Conservation (phyloP, 2,113 vertebrate genomes). For the Rhinogobius similis region DNA sequence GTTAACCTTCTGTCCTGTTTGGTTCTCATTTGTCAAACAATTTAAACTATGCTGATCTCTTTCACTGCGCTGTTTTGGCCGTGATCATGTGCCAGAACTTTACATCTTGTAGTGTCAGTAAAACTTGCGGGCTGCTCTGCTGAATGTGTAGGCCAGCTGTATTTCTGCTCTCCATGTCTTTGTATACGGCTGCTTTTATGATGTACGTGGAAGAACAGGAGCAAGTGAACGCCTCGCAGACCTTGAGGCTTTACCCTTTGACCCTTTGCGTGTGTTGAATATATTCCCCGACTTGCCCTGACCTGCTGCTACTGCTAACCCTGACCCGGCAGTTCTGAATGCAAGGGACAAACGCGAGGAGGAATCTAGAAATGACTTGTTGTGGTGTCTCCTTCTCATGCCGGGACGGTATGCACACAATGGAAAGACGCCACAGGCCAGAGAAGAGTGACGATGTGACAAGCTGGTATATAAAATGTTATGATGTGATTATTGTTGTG, state of each 20-base stretch:
- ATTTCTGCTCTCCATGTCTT: slow-evolving; percentile 19
- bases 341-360: slow-evolving; percentile 46
- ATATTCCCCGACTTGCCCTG: slow-evolving; percentile 54
- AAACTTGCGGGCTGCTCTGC: slow-evolving; percentile 16
- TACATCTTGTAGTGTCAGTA: slow-evolving; percentile 35
- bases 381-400: slow-evolving; percentile 41
- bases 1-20: background rate
- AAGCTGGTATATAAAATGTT: slow-evolving; percentile 30
- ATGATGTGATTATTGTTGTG: slow-evolving; percentile 22
- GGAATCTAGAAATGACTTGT: slow-evolving; percentile 67
- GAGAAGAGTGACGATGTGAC: slow-evolving; percentile 10
- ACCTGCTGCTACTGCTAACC: slow-evolving; percentile 58
- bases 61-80: slow-evolving; percentile 18
- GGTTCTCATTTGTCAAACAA: too few species aligned
- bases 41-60: slow-evolving; percentile 8
- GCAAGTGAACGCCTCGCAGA: slow-evolving; percentile 50
- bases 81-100: background rate
- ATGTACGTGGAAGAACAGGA: slow-evolving; percentile 41
- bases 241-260: slow-evolving; percentile 50
- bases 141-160: slow-evolving; percentile 19
- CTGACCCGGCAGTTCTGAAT: slow-evolving; percentile 52
- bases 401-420: slow-evolving; percentile 50
- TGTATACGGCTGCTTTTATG: slow-evolving; percentile 37
- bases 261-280: slow-evolving; percentile 62
- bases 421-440: slow-evolving; percentile 30